phyloP scores from a whole-genome alignment of 2,113 vertebrate species.

The Apistogramma diplotaenia region DNA sequence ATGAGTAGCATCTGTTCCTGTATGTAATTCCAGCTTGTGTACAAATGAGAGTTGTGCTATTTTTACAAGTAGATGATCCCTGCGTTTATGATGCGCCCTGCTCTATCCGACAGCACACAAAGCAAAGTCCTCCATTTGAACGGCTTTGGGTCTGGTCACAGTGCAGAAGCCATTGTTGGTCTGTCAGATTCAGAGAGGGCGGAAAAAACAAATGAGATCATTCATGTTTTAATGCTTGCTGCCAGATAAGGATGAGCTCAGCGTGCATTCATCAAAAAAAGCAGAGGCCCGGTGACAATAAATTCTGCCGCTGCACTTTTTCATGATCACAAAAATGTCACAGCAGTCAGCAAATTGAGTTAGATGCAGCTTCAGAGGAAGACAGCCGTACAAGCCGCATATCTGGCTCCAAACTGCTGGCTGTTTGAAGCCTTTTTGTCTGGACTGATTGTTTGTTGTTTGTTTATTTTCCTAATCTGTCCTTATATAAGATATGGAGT shows the following conservation, averaged over 20 bases:
- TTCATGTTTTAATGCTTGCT: slow-evolving; percentile 45
- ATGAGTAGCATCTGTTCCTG: neutral
- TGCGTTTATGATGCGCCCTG: neutral
- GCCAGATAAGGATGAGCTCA: slow-evolving; percentile 47
- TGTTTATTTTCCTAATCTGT: slow-evolving; percentile 32
- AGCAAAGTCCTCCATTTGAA: neutral
- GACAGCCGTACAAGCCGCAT: slow-evolving; percentile 9
- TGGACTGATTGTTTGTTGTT: neutral
- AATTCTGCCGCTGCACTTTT: slow-evolving; percentile 45
- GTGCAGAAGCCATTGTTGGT: neutral
- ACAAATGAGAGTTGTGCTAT: neutral
- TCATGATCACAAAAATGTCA: slow-evolving; percentile 56
- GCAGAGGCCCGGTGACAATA: slow-evolving; percentile 25
- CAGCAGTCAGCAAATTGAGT: slow-evolving; percentile 60
- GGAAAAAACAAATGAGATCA: slow-evolving; percentile 22
- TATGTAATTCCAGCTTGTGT: neutral
- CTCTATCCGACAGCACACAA: neutral
- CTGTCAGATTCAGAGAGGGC: neutral
- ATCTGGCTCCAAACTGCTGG: slow-evolving; percentile 19
- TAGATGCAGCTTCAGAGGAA: slow-evolving; percentile 24
- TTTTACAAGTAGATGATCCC: neutral
- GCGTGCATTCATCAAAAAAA: slow-evolving; percentile 46
- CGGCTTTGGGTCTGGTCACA: neutral
- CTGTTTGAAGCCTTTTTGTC: slow-evolving; percentile 37
- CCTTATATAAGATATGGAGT: slow-evolving; percentile 41